Base-by-base conservation (phyloP, 2,113 vertebrate genomes). In the Mola mola region DNA sequence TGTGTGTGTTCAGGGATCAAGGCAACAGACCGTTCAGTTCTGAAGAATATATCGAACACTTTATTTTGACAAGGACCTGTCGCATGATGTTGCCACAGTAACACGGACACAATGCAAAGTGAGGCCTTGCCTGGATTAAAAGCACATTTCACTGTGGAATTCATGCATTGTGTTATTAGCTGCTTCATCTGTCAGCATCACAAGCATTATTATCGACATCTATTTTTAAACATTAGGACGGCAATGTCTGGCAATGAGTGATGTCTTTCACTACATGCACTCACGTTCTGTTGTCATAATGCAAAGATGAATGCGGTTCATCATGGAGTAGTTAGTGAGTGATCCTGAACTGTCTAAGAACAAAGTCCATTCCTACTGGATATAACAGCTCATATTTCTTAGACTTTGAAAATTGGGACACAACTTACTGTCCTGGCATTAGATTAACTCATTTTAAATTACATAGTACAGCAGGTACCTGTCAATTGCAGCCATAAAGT, bases 61-160 rank as follows among this genome's bases (percentile, higher is more conserved):
- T 63, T 51, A 57, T 84, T 87, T 79, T 84, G 65, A 81, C 60
- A 72, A 59, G 53, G 47, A 52, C 59, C 26, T 75, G 71, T 84
- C 75, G 79, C 79, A 85, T 56, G 17, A 51, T 72, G 71, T 84
- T 81, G 74, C 83, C 12, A 22, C 62, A 55, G 71, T 21, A 78
- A 85, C 59, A 3, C 0, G 6, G 56, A 50, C 50, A 58, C 37
- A 41, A 66, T 51, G 60, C 56, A 68, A 65, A 80, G 72, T 21
- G 42, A 53, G 40, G 38, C 20, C 36, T 44, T 6, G 8, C 52
- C 50, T 76, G 26, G 48, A 61, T 79, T 25, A 53, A 6, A 80
- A 74, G 61, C 52, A 22, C 33, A 75, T 74, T 70, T 67, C 29
- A 62, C 41, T 67, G 58, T 25, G 59, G 33, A 16, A 41, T 9